Evolutionary conservation across 2,797 vertebrate species (phyloP).

Genomic region (Gymnoscopelus microlampas): DNA sequence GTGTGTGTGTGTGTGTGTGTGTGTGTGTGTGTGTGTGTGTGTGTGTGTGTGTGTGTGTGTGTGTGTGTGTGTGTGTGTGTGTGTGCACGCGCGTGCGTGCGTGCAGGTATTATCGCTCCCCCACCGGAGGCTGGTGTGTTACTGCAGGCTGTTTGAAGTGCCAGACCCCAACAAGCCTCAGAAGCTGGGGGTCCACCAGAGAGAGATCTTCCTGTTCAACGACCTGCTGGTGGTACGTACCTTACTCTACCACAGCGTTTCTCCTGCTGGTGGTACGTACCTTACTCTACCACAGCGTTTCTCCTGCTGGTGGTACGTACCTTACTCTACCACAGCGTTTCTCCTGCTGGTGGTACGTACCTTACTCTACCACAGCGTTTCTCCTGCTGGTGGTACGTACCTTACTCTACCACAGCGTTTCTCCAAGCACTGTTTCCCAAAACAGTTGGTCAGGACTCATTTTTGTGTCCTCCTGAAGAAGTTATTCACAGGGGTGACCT

Average conservation of each 20-base stretch:
- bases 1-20: no score
- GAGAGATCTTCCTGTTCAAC: constrained; percentile 98
- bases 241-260: neutral
- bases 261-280: constrained; percentile 89
- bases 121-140: constrained; percentile 94
- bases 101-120: constrained; percentile 92
- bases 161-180: constrained; percentile 97
- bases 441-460: no score
- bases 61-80: no score
- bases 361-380: neutral
- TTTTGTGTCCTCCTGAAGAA: no score
- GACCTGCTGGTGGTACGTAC: constrained; percentile 94
- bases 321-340: neutral
- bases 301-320: constrained; percentile 92
- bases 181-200: constrained; percentile 94
- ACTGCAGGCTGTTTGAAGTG: constrained; percentile 96
- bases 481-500: no score
- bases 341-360: constrained; percentile 92
- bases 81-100: constrained; percentile 1
- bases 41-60: no score
- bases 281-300: neutral
- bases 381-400: constrained; percentile 92
- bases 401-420: neutral
- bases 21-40: no score
- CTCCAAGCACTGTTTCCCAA: no score